phyloP scores from a whole-genome alignment of 2,113 vertebrate species.

The Paradoxurus hermaphroditus region DNA sequence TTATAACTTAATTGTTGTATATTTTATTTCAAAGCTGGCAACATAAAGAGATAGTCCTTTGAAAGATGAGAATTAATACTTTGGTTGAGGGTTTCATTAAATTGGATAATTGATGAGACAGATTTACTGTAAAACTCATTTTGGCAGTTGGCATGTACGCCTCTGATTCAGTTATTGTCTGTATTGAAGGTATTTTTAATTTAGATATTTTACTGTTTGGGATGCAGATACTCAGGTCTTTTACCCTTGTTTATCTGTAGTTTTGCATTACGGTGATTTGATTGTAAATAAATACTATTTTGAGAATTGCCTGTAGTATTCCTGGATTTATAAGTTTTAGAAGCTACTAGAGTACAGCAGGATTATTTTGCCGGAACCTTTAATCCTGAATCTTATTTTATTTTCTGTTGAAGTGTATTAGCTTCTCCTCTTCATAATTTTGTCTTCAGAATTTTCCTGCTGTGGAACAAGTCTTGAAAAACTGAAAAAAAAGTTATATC shows the following conservation, averaged over 20 bases:
- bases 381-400: background rate
- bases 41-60: background rate
- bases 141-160: background rate
- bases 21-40: background rate
- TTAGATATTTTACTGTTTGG: conserved; percentile 20
- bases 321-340: background rate
- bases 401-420: background rate
- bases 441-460: background rate
- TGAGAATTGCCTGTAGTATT: background rate
- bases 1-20: background rate
- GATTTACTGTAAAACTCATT: background rate
- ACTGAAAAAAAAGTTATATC: background rate
- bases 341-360: background rate
- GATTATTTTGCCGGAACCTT: background rate
- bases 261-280: background rate
- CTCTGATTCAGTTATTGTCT: background rate
- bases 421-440: background rate
- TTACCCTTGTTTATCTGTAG: background rate
- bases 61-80: background rate
- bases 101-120: background rate
- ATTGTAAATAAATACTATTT: background rate
- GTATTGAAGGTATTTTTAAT: background rate
- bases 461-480: background rate
- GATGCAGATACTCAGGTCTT: background rate
- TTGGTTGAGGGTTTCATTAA: background rate